These are phyloP conservation scores for Lasioglossum lativentre DNA, from an alignment of 2,888 invertebrate genomes.

Conservation along the genomic window DNA sequence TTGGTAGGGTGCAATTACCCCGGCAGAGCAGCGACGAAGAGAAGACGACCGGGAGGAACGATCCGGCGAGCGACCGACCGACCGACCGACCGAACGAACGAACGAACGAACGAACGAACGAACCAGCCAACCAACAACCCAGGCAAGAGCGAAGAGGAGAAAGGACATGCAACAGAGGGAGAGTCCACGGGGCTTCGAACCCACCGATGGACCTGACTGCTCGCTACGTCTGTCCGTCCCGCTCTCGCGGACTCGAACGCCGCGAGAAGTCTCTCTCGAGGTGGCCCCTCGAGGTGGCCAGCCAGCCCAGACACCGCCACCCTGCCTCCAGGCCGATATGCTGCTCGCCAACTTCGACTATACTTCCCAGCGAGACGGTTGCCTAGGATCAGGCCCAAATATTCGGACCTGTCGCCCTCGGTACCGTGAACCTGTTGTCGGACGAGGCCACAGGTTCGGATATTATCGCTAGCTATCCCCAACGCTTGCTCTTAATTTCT, in stretches of 20 bases:
- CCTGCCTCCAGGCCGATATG: conserved; percentile 31
- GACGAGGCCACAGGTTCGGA: neutral
- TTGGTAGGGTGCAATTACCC: conserved; percentile 85
- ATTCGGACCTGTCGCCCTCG: neutral
- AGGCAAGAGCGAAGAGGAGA: conserved; percentile 22
- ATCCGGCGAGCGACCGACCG: conserved; percentile 30
- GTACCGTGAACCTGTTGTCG: neutral
- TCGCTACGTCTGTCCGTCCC: conserved; percentile 46
- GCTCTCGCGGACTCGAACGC: conserved; percentile 28
- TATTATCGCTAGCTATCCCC: neutral
- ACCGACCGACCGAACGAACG: conserved; percentile 16
- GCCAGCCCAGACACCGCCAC: conserved; percentile 19
- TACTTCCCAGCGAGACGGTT: neutral
- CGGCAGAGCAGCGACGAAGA: conserved; percentile 75
- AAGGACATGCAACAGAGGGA: neutral
- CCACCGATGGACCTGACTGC: conserved; percentile 70
- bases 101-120: neutral
- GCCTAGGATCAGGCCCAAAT: neutral
- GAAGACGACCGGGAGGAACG: conserved; percentile 59
- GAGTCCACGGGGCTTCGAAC: conserved; percentile 70
- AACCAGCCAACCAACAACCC: conserved; percentile 12
- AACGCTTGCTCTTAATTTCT: neutral
- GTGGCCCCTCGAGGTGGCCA: conserved; percentile 14
- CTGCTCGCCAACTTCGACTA: conserved; percentile 51
- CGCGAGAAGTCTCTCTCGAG: neutral